phyloP scores from a whole-genome alignment of 2,888 invertebrate species.

The Drosophila picticornis region DNA sequence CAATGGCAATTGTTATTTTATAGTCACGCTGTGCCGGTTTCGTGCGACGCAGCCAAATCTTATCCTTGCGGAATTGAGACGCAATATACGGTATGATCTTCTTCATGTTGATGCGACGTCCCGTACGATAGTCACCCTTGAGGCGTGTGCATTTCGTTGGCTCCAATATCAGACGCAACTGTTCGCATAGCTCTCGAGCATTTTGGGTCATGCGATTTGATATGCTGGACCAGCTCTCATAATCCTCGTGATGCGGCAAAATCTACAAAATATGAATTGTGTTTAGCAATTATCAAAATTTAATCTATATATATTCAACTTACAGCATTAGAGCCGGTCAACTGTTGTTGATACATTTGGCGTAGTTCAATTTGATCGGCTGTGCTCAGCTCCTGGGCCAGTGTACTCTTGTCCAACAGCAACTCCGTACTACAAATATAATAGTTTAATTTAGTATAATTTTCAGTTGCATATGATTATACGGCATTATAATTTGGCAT shows the following conservation, averaged over 20 bases:
- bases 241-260: conserved; percentile 78
- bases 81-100: conserved; percentile 99
- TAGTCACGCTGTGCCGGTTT: conserved; percentile 98
- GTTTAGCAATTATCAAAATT: neutral
- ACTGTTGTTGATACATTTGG: conserved; percentile 82
- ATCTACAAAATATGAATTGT: conserved; percentile 37
- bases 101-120: conserved; percentile 98
- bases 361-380: conserved; percentile 80
- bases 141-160: conserved; percentile 96
- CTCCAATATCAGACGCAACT: conserved; percentile 96
- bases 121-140: conserved; percentile 98
- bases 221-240: conserved; percentile 84
- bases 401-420: conserved; percentile 74
- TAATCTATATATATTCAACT: conserved; percentile 15
- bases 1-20: conserved; percentile 97
- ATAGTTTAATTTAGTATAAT: neutral
- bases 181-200: conserved; percentile 95
- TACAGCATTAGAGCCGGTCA: conserved; percentile 74
- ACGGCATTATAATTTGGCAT: conserved; percentile 16
- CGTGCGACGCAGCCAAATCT: conserved; percentile 98
- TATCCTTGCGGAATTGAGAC: conserved; percentile 99
- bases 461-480: neutral
- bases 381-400: conserved; percentile 75
- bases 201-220: conserved; percentile 86
- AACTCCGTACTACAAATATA: conserved; percentile 73